Percentiles rank a stretch among this genome's conserved stretches.
These are phyloP conservation scores for Microcebus tavaratra DNA, from an alignment of 2,113 vertebrate genomes.

Conservation along the genomic window DNA sequence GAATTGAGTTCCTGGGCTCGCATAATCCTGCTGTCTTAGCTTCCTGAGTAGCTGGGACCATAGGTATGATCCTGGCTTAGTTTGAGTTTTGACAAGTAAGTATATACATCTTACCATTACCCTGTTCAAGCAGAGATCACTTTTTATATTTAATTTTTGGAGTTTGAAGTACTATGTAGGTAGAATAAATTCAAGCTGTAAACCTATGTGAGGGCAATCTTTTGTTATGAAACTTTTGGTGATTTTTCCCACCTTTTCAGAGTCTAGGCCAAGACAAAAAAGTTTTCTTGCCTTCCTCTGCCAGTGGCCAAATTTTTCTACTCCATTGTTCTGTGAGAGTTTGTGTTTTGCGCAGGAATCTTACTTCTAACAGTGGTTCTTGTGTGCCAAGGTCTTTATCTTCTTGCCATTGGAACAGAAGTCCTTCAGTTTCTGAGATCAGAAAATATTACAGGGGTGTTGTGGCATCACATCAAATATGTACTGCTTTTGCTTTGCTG, in stretches of 20 bases:
- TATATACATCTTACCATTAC: not conserved
- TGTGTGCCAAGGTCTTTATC: not conserved
- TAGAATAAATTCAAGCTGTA: not conserved
- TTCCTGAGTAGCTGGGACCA: not conserved
- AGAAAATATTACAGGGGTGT: not conserved
- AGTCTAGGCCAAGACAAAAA: not conserved
- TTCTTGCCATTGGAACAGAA: not conserved
- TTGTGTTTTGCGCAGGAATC: not conserved
- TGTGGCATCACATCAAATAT: not conserved
- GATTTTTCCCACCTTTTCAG: not conserved
- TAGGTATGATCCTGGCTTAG: not conserved
- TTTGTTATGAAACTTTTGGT: not conserved
- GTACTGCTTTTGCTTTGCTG: not conserved
- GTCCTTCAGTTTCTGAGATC: not conserved
- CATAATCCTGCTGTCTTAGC: not conserved
- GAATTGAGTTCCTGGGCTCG: not conserved
- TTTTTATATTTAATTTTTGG: constrained; percentile 35
- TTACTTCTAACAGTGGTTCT: not conserved
- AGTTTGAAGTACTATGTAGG: not conserved
- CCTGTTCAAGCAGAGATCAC: not conserved
- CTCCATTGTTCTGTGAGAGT: not conserved
- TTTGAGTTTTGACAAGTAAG: not conserved
- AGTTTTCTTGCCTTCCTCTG: not conserved
- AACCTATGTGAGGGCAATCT: not conserved
- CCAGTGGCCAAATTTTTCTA: not conserved